Percentiles rank a stretch among this genome's conserved stretches.
phyloP scores from a whole-genome alignment of 2,888 invertebrate genomes.

The Fragum whitleyi region DNA sequence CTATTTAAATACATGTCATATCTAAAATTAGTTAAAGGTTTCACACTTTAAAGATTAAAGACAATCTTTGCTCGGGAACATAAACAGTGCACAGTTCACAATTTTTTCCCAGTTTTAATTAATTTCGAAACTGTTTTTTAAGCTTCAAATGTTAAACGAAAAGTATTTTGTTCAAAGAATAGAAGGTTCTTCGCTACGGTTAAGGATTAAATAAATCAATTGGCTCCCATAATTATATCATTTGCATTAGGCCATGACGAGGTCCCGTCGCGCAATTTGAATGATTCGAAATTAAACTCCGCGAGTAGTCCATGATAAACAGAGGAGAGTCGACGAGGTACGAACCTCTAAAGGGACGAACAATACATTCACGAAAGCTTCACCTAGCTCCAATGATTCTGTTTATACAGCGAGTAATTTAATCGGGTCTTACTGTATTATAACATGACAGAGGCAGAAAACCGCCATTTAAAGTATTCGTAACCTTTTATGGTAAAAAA shows the following conservation, averaged over 20 bases:
- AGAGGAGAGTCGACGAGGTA: slow-evolving; percentile 4
- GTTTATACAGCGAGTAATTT: slow-evolving; percentile 13
- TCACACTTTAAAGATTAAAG: no score
- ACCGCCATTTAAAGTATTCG: background rate
- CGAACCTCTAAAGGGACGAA: slow-evolving; percentile 17
- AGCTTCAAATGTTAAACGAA: no score
- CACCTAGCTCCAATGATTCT: slow-evolving; percentile 4
- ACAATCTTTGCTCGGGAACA: no score
- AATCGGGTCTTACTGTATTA: no score
- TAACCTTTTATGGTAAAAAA: background rate
- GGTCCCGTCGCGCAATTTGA: slow-evolving; percentile 46
- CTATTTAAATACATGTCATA: no score
- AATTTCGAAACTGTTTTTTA: no score
- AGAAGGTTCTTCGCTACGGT: no score
- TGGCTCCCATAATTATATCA: slow-evolving; percentile 58
- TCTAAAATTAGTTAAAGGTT: no score
- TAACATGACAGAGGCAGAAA: no score
- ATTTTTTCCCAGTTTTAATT: no score
- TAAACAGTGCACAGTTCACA: no score
- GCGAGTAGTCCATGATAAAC: slow-evolving; percentile 31
- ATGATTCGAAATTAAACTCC: slow-evolving; percentile 61
- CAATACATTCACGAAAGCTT: slow-evolving; percentile 3
- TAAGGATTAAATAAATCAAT: slow-evolving; percentile 55
- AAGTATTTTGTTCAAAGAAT: no score
- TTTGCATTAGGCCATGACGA: slow-evolving; percentile 62